A percentile compares a stretch with the other conserved stretches of the same genome.
Conservation (phyloP, 2,113 vertebrate species). For the Psettodes erumei region DNA sequence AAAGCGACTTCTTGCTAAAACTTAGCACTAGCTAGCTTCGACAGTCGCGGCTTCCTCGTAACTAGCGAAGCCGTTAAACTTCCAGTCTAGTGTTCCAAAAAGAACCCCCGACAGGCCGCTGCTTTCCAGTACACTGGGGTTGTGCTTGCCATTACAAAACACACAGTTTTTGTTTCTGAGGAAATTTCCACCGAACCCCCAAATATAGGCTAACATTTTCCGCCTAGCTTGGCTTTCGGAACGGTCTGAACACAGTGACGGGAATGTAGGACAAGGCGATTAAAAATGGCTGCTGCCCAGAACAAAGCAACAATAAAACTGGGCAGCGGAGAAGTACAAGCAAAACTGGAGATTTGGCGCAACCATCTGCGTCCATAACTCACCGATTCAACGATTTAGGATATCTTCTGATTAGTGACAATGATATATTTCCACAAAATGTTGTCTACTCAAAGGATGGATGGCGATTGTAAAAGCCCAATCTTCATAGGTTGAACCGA, state of each 20-base stretch:
- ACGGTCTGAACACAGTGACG: slow-evolving; percentile 54
- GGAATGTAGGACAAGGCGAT: slow-evolving; percentile 81
- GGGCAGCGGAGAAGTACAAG: slow-evolving; percentile 58
- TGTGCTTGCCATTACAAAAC: background rate
- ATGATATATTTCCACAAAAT: slow-evolving; percentile 72
- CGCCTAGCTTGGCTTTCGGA: slow-evolving; percentile 28
- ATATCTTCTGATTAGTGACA: slow-evolving; percentile 58
- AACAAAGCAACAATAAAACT: slow-evolving; percentile 87
- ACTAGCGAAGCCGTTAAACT: slow-evolving; percentile 60
- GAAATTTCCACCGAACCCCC: background rate
- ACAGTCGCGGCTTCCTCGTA: slow-evolving; percentile 33
- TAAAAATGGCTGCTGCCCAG: slow-evolving; percentile 87
- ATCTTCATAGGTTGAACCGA: slow-evolving; percentile 66
- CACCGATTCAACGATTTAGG: slow-evolving; percentile 72
- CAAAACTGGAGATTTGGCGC: slow-evolving; percentile 12
- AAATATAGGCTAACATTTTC: slow-evolving; percentile 3
- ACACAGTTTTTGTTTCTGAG: background rate
- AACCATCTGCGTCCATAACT: slow-evolving; percentile 54
- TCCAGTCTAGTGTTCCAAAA: slow-evolving; percentile 29
- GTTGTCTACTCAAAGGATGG: slow-evolving; percentile 77
- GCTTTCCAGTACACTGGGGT: background rate
- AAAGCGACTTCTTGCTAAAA: background rate
- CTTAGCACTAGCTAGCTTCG: slow-evolving; percentile 36
- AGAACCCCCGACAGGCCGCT: slow-evolving; percentile 39
- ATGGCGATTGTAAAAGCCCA: slow-evolving; percentile 80